Percentiles rank a stretch among this genome's conserved stretches.
These are phyloP conservation scores for Esox masquinongy DNA, from an alignment of 2,797 vertebrate species.

Conservation along the genomic window DNA sequence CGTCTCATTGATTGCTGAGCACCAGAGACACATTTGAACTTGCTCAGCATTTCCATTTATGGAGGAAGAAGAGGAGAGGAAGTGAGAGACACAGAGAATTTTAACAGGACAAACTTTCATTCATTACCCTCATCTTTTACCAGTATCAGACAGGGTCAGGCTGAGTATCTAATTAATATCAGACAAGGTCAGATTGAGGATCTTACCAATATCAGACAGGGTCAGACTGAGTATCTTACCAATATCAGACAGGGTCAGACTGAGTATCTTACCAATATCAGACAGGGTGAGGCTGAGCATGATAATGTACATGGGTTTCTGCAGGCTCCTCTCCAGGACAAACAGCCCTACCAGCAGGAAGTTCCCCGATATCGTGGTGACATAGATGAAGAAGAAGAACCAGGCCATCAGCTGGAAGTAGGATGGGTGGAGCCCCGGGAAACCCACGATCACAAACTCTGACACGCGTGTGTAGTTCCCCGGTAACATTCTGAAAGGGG, in stretches of 20 bases:
- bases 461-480: slow-evolving; percentile 42
- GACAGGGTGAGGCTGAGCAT: slow-evolving; percentile 67
- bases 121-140: too few species aligned
- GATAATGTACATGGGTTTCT: slow-evolving; percentile 74
- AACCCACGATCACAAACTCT: slow-evolving; percentile 65
- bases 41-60: too few species aligned
- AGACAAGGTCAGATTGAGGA: neutral
- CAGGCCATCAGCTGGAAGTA: slow-evolving; percentile 43
- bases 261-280: slow-evolving; percentile 52
- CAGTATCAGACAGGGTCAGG: too few species aligned
- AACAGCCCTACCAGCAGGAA: slow-evolving; percentile 59
- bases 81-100: too few species aligned
- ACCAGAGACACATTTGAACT: too few species aligned
- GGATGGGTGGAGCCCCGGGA: slow-evolving; percentile 44
- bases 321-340: slow-evolving; percentile 55
- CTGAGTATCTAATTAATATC: too few species aligned
- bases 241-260: neutral
- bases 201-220: neutral
- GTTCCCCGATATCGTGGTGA: slow-evolving; percentile 56
- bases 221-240: neutral
- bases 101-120: too few species aligned
- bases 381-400: slow-evolving; percentile 55
- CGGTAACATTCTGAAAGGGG: too few species aligned
- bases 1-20: too few species aligned
- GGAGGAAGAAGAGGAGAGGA: too few species aligned